phyloP scores from a whole-genome alignment of 2,113 vertebrate species.

The Pseudonaja textilis region DNA sequence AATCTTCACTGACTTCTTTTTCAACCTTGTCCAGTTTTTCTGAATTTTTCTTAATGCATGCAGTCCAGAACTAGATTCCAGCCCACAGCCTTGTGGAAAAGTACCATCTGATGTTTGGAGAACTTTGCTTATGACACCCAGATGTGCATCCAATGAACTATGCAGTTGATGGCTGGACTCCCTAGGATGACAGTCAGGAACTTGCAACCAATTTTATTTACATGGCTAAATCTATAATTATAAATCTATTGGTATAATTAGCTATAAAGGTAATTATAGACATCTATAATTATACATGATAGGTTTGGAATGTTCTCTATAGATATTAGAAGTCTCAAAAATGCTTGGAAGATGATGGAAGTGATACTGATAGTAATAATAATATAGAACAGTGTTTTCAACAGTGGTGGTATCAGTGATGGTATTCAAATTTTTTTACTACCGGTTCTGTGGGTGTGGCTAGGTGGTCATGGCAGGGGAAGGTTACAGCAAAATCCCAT shows the following conservation, averaged over 20 bases:
- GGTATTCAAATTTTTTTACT: too few relatives aligned
- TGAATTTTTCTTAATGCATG: background rate
- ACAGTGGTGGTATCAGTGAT: too few relatives aligned
- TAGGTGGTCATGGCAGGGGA: too few relatives aligned
- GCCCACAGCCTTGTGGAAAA: background rate
- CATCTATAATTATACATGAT: background rate
- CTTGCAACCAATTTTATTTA: background rate
- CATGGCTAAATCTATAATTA: background rate
- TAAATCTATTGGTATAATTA: background rate
- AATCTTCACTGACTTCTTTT: background rate
- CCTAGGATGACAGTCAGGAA: background rate
- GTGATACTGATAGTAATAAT: background rate
- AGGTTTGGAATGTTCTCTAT: background rate
- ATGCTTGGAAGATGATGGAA: background rate
- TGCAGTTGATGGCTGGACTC: background rate
- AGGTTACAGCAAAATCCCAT: too few relatives aligned
- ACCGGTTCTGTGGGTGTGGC: too few relatives aligned
- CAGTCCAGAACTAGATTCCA: background rate
- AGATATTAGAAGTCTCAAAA: background rate
- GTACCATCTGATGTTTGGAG: background rate
- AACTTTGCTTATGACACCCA: background rate
- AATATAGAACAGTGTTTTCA: background rate
- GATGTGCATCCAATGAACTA: background rate
- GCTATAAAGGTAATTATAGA: background rate
- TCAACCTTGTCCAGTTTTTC: background rate